phyloP scores from a whole-genome alignment of 1,140 invertebrate species.

The Drosophila triauraria region DNA sequence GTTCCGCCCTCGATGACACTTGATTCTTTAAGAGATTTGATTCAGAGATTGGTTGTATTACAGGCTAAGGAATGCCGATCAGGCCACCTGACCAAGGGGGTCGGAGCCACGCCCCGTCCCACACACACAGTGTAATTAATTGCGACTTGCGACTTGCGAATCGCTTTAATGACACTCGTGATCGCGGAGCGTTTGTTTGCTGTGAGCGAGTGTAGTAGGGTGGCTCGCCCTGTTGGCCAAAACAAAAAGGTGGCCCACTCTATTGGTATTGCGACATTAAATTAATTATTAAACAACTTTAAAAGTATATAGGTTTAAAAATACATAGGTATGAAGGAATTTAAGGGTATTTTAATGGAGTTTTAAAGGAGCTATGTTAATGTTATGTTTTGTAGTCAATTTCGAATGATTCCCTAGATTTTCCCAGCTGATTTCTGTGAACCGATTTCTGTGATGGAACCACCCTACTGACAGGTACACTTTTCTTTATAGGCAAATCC shows the following conservation, averaged over 20 bases:
- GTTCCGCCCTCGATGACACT: neutral
- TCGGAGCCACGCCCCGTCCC: neutral
- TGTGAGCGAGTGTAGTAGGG: slow-evolving; percentile 5
- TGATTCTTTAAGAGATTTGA: neutral
- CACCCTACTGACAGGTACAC: neutral
- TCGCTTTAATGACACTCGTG: slow-evolving; percentile 34
- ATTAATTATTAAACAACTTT: too few species aligned
- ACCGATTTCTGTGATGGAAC: neutral
- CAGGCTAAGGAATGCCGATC: slow-evolving; percentile 17
- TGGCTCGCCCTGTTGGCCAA: neutral
- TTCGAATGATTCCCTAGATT: too few species aligned
- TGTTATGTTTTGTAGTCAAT: too few species aligned
- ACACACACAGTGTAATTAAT: slow-evolving; percentile 30
- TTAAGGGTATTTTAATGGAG: neutral
- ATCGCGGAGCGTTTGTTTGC: slow-evolving; percentile 9
- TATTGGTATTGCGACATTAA: neutral
- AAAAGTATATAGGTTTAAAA: neutral
- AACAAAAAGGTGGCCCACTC: too few species aligned
- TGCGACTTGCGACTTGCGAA: slow-evolving; percentile 23
- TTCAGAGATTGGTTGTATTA: neutral
- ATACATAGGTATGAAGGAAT: neutral
- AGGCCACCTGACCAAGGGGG: slow-evolving; percentile 28
- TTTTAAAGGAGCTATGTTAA: neutral
- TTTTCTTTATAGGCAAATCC: neutral
- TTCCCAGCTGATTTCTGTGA: neutral